Evolutionary conservation across 2,113 vertebrate genomes (phyloP), one percentile per base, ranked within the genome.

Genomic region (Syngnathus floridae): DNA sequence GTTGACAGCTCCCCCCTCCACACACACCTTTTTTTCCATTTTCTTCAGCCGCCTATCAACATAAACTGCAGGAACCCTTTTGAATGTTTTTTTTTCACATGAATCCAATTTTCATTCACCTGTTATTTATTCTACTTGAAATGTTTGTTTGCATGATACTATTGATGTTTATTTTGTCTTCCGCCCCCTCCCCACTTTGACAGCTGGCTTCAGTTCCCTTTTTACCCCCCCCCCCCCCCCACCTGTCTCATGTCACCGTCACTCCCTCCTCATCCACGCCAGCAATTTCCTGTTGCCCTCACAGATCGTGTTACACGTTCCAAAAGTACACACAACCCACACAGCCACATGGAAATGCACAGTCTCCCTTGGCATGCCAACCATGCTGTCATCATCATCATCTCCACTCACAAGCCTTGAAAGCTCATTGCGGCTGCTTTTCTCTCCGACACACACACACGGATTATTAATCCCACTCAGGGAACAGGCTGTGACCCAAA

Each of bases 241-340:
- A 90, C 79, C 81, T 83, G 81, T 87, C 82, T 79, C 79, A 79
- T 86, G 84, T 84, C 84, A 84, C 80, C 80, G 74, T 62, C 54
- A 76, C 70, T 51, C 76, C 81, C 77, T 57, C 57, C 26, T 63
- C 71, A 74, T 82, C 73, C 79, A 81, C 85, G 82, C 86, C 88
- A 91, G 90, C 88, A 90, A 94, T 94, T 93, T 95, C 92, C 93
- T 93, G 93, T 92, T 92, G 90, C 91, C 92, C 93, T 93, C 90
- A 82, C 83, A 90, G 84, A 82, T 88, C 73, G 16, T 65, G 80
- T 88, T 88, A 57, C 86, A 75, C 67, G 68, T 75, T 83, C 79
- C 77, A 84, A 77, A 82, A 62, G 7, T 58, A 40, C 46, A 48
- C 56, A 57, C 48, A 63, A 40, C 54, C 26, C 26, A 31, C 19